Percentiles rank a stretch among this genome's conserved stretches.
These are phyloP conservation scores for Anableps anableps DNA, from an alignment of 2,797 vertebrate species.

Conservation along the genomic window DNA sequence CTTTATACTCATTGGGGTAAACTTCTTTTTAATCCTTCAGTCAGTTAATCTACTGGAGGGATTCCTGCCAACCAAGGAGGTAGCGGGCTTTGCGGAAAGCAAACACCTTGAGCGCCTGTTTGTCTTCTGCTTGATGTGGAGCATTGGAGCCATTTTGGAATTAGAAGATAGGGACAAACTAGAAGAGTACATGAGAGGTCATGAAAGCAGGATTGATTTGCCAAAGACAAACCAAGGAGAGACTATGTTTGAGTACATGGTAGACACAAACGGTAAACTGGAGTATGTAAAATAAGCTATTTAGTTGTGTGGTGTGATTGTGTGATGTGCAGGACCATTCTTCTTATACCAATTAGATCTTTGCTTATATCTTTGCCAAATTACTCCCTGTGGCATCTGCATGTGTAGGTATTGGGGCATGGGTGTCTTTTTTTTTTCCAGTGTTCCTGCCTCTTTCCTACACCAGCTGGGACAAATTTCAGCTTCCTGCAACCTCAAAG, in stretches of 20 bases:
- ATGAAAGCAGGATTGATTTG: conserved; percentile 73
- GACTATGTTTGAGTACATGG: conserved; percentile 87
- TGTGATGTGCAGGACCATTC: neutral
- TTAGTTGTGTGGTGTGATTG: neutral
- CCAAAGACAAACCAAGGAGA: conserved; percentile 76
- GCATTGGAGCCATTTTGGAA: conserved; percentile 86
- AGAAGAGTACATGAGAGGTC: conserved; percentile 82
- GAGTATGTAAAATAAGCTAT: neutral
- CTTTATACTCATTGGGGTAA: neutral
- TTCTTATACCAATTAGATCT: neutral
- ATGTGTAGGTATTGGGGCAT: neutral
- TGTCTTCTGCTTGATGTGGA: conserved; percentile 90
- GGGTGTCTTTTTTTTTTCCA: neutral
- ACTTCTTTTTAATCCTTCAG: conserved; percentile 23
- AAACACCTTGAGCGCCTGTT: conserved; percentile 85
- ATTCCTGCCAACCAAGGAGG: conserved; percentile 85
- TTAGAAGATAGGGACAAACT: conserved; percentile 81
- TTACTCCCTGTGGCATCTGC: neutral
- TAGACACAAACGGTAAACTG: conserved; percentile 78
- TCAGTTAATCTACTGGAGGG: conserved; percentile 85
- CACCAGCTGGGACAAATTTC: neutral
- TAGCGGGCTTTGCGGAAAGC: conserved; percentile 67
- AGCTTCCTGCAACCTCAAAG: neutral
- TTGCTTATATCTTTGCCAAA: neutral
- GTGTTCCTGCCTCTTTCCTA: neutral